Conservation (phyloP, 2,113 vertebrate species). For the Falcunculus frontatus region DNA sequence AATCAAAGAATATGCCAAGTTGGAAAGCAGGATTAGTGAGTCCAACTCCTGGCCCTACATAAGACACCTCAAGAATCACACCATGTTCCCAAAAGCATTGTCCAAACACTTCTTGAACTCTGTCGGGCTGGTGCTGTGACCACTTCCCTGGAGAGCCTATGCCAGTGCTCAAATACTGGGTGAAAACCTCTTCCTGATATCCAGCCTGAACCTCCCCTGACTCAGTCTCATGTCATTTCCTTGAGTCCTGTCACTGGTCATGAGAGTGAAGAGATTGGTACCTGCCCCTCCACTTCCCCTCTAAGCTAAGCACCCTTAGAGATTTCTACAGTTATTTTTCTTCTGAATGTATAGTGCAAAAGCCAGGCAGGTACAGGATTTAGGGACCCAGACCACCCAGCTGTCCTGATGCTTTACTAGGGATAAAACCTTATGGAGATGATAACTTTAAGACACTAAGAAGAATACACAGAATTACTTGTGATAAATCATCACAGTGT, state of each 20-base stretch:
- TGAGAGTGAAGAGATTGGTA: fast-evolving
- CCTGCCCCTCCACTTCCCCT: neutral
- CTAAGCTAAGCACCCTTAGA: neutral
- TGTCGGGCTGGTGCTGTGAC: neutral
- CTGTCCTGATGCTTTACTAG: neutral
- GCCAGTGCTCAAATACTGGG: neutral
- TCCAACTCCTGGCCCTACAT: neutral
- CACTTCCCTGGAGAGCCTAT: neutral
- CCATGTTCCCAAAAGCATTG: neutral
- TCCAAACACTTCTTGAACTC: neutral
- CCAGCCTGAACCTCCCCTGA: neutral
- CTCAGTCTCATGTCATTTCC: neutral
- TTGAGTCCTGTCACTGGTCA: neutral
- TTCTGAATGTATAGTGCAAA: neutral
- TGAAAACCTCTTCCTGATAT: neutral
- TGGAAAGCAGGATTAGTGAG: neutral
- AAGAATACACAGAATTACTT: neutral
- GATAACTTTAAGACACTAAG: neutral
- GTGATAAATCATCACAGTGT: neutral
- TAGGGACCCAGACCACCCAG: neutral
- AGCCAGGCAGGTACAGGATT: neutral
- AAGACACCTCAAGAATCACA: neutral
- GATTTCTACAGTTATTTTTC: neutral
- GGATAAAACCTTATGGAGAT: neutral
- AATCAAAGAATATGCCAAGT: neutral